phyloP scores from a whole-genome alignment of 1,140 invertebrate genomes.

The Bombus turneri region DNA sequence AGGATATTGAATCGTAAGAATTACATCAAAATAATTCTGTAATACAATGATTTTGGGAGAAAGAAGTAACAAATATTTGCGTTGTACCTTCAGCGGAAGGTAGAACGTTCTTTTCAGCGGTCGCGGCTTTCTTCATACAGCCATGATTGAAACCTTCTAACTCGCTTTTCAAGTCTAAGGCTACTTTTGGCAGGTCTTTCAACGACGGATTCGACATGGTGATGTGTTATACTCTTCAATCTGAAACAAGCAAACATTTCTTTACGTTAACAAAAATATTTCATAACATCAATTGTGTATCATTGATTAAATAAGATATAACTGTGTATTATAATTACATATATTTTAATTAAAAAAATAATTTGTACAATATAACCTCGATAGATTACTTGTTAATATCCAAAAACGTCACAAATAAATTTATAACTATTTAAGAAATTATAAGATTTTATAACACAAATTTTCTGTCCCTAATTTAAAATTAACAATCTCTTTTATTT shows the following conservation, averaged over 20 bases:
- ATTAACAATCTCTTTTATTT: not conserved
- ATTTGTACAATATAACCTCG: conserved; percentile 6
- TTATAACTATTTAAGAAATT: not conserved
- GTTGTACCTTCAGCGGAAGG: conserved; percentile 93
- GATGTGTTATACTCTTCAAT: conserved; percentile 58
- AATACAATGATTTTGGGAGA: not conserved
- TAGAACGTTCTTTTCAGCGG: conserved; percentile 93
- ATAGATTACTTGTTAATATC: not conserved
- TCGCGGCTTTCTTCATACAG: conserved; percentile 92
- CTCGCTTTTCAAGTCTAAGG: conserved; percentile 92
- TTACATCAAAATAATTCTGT: not conserved
- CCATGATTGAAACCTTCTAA: conserved; percentile 93
- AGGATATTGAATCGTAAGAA: not conserved
- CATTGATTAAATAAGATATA: not conserved
- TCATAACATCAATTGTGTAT: not conserved
- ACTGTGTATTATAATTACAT: not conserved
- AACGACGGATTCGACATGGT: conserved; percentile 88
- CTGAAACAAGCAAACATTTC: conserved; percentile 41
- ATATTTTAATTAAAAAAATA: too few species aligned
- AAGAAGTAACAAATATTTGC: not conserved
- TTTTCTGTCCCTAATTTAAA: not conserved
- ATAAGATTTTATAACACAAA: not conserved
- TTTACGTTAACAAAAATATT: not conserved
- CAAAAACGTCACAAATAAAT: not conserved
- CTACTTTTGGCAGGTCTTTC: conserved; percentile 95